phyloP scores from a whole-genome alignment of 2,888 invertebrate genomes.

The Meteorus cinctellus region DNA sequence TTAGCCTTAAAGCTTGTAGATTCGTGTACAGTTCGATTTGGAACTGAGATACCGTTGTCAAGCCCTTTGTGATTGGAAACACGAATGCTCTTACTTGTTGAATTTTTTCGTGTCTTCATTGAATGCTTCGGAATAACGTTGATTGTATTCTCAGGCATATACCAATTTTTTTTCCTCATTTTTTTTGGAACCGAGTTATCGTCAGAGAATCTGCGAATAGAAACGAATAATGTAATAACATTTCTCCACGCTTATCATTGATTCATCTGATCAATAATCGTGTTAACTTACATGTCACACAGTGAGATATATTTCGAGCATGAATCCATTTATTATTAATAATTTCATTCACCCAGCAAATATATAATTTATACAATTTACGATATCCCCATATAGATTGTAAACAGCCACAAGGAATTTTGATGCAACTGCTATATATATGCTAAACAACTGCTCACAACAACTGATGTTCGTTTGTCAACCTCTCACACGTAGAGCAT shows the following conservation, averaged over 20 bases:
- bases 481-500: neutral
- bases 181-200: neutral
- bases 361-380: neutral
- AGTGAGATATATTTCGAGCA: conserved; percentile 1
- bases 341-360: neutral
- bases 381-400: neutral
- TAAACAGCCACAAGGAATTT: conserved; percentile 12
- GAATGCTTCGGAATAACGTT: neutral
- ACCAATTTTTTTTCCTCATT: neutral
- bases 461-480: conserved; percentile 14
- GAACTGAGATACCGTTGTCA: neutral
- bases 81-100: neutral
- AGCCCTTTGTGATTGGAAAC: neutral
- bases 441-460: conserved; percentile 14
- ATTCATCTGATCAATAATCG: neutral
- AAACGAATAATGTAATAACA: neutral
- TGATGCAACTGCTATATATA: neutral
- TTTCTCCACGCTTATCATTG: neutral
- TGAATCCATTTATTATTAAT: conserved; percentile 4
- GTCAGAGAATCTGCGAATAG: neutral
- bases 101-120: neutral
- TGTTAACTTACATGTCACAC: neutral
- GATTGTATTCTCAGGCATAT: neutral
- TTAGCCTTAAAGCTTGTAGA: neutral
- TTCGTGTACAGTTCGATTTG: neutral